Conservation (phyloP, 2,888 invertebrate genomes). For the Vandiemenella viatica region DNA sequence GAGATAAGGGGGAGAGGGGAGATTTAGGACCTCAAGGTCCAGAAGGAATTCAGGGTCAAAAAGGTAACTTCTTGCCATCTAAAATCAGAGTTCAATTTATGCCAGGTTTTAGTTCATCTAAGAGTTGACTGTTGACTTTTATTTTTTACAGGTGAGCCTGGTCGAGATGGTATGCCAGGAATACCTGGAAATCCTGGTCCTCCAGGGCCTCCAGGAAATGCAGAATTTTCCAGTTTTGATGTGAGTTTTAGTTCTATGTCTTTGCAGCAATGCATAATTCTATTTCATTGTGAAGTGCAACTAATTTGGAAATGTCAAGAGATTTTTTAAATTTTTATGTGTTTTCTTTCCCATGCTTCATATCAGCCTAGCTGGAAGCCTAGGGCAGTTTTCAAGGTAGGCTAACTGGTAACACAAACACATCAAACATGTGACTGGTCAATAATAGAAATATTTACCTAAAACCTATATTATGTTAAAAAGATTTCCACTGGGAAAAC, state of each 20-base stretch:
- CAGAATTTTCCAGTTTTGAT: slow-evolving; percentile 21
- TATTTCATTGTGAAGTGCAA: slow-evolving; percentile 19
- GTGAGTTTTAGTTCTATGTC: slow-evolving; percentile 17
- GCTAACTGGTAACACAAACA: too few relatives aligned
- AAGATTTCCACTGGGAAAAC: too few relatives aligned
- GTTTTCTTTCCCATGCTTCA: slow-evolving; percentile 10
- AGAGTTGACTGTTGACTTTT: background rate
- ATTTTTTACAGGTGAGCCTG: slow-evolving; percentile 18
- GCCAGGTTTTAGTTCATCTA: background rate
- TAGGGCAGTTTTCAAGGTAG: slow-evolving; percentile 60
- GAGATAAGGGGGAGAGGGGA: slow-evolving; percentile 55
- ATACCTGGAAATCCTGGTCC: slow-evolving; percentile 21
- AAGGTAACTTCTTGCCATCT: slow-evolving; percentile 33
- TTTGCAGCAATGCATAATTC: slow-evolving; percentile 23
- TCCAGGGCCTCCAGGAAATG: slow-evolving; percentile 24
- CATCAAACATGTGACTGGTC: too few relatives aligned
- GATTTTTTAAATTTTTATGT: too few relatives aligned
- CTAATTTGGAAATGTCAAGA: too few relatives aligned
- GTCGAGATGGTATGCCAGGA: slow-evolving; percentile 20
- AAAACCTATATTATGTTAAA: too few relatives aligned
- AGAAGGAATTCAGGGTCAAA: slow-evolving; percentile 59
- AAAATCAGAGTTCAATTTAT: background rate
- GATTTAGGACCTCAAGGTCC: slow-evolving; percentile 46
- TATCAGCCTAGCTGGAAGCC: slow-evolving; percentile 62
- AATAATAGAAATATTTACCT: too few relatives aligned